phyloP scores from a whole-genome alignment of 2,797 vertebrate species.

The Notamacropus eugenii region DNA sequence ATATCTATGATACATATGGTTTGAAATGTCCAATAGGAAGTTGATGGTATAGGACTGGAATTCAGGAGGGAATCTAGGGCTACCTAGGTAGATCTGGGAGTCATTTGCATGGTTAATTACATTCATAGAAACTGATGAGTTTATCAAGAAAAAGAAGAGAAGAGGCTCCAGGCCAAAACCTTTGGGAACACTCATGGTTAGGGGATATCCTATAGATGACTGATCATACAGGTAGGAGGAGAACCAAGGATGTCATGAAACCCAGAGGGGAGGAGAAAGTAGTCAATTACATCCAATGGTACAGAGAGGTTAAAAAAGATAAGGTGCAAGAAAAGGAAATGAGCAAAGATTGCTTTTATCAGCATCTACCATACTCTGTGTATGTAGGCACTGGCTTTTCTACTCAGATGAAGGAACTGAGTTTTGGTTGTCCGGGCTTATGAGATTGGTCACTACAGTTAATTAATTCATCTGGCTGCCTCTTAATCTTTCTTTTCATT shows the following conservation, averaged over 20 bases:
- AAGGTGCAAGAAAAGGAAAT: not conserved
- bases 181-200: not conserved
- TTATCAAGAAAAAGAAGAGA: not conserved
- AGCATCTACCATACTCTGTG: not conserved
- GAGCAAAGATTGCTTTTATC: not conserved
- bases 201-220: not conserved
- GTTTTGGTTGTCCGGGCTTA: not conserved
- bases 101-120: not conserved
- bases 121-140: not conserved
- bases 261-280: not conserved
- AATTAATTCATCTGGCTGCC: not conserved
- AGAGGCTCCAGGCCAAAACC: not conserved
- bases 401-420: not conserved
- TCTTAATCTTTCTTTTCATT: not conserved
- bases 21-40: not conserved
- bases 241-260: not conserved
- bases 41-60: not conserved
- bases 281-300: not conserved
- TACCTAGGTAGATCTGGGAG: not conserved
- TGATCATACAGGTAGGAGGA: not conserved
- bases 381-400: not conserved
- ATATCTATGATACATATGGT: not conserved
- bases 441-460: not conserved
- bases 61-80: not conserved
- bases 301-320: not conserved